A percentile compares a stretch with the other conserved stretches of the same genome.
Evolutionary conservation across 1,140 invertebrate species (phyloP).

Genomic region (Panulirus ornatus): DNA sequence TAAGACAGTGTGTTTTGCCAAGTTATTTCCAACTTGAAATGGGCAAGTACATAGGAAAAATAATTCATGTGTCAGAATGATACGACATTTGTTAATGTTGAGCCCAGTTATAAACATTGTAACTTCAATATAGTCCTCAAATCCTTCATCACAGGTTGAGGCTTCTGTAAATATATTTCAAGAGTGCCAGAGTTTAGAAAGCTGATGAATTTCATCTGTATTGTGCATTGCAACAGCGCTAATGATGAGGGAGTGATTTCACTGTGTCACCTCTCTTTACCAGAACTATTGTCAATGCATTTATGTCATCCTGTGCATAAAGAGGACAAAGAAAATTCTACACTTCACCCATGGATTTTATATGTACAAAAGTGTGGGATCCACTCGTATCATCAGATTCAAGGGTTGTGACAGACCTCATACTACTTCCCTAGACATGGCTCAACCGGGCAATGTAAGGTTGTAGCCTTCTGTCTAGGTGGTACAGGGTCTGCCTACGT

Average conservation of each 20-base stretch:
- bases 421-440: conserved; percentile 41
- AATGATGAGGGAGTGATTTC: conserved; percentile 58
- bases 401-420: background rate
- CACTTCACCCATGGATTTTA: conserved; percentile 5
- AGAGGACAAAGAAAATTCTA: background rate
- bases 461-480: conserved; percentile 58
- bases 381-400: background rate
- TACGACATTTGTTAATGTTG: too few relatives aligned
- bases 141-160: background rate
- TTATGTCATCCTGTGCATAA: conserved; percentile 9
- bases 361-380: conserved; percentile 6
- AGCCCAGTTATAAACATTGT: too few relatives aligned
- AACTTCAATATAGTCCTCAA: background rate
- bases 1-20: too few relatives aligned
- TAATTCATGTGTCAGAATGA: too few relatives aligned
- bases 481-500: conserved; percentile 40
- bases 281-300: conserved; percentile 67
- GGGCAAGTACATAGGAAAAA: too few relatives aligned
- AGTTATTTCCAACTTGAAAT: too few relatives aligned
- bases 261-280: conserved; percentile 48
- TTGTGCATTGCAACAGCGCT: conserved; percentile 59
- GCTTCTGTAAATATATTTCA: background rate
- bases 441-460: conserved; percentile 54
- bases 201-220: conserved; percentile 1
- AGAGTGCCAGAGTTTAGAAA: background rate